Base-by-base conservation (phyloP, 37 sponge, comb jelly and placozoan species). In the Hormiphora californensis region DNA sequence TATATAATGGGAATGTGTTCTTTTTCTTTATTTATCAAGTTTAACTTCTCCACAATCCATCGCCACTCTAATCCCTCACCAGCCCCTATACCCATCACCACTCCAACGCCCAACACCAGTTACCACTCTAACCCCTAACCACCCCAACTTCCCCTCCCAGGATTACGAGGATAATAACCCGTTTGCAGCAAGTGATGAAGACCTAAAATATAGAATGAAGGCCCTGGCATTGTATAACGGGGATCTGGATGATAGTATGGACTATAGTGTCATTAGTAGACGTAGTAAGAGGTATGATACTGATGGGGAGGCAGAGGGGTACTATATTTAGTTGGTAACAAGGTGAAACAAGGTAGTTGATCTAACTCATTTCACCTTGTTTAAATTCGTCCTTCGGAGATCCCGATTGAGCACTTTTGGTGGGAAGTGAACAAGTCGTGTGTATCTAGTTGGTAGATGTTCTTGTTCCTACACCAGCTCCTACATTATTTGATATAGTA, bases 221-320 rank as follows among this genome's bases (percentile, higher is more conserved):
- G 62, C 62, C 5, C 62, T 59, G 22, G 62, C 62, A 22, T 28
- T 59, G 21, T 59, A 59, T 28, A 59, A 59, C 62, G 62, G 62
- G n/a, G 62, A 59, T 7, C 62, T 59, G 22, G 62, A 59, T 22
- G 62, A 59, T 11, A 59, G 62, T 17, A 23, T 59, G 27, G 62
- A 59, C 28, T 23, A 23, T 5, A 59, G 62, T 59, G 22, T 17
- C 7, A 22, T 17, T 59, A 59, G 62, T 59, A 11, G 62, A 22
- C 21, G 62, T 7, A 59, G 62, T 17, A 11, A 22, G 62, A 7
- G 62, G 62, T 59, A 59, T 23, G 27, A n/a, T n/a, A n/a, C n/a
- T n/a, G n/a, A n/a, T n/a, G n/a, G n/a, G n/a, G n/a, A n/a, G n/a
- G n/a, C n/a, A n/a, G n/a, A n/a, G n/a, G n/a, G n/a, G n/a, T n/a